phyloP scores from a whole-genome alignment of 2,797 vertebrate genomes.

The Apogon talboti region DNA sequence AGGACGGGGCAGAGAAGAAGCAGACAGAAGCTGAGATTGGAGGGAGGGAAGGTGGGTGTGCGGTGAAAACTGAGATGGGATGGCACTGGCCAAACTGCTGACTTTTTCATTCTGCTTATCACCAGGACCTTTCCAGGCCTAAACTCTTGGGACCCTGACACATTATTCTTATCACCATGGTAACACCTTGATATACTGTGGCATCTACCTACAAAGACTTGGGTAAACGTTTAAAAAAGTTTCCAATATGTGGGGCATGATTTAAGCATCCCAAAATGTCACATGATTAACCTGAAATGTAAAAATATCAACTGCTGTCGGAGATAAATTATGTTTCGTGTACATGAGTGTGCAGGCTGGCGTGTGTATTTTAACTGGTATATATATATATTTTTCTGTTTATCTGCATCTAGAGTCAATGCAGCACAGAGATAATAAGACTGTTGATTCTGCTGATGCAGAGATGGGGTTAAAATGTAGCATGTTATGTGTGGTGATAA shows the following conservation, averaged over 20 bases:
- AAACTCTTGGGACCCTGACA: conserved; percentile 73
- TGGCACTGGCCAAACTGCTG: conserved; percentile 77
- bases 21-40: conserved; percentile 47
- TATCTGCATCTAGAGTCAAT: conserved; percentile 30
- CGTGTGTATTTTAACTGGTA: conserved; percentile 17
- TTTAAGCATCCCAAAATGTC: conserved; percentile 67
- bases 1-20: conserved; percentile 28
- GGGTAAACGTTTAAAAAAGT: conserved; percentile 58
- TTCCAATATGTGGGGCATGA: conserved; percentile 65
- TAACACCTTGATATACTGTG: conserved; percentile 78
- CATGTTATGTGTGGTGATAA: conserved; percentile 12
- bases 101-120: conserved; percentile 80
- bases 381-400: conserved; percentile 23
- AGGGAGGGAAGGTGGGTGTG: conserved; percentile 40
- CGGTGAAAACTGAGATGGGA: conserved; percentile 61
- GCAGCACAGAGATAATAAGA: conserved; percentile 7
- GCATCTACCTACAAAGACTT: conserved; percentile 67
- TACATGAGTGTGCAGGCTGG: not conserved
- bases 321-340: conserved; percentile 31
- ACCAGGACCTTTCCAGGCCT: conserved; percentile 75
- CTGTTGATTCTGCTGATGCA: conserved; percentile 3
- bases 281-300: conserved; percentile 68
- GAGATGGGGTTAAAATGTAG: not conserved
- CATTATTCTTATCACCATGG: conserved; percentile 77
- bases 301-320: conserved; percentile 60